Evolutionary conservation across 2,797 vertebrate species (phyloP).

Genomic region (Euphonia xanthogaster): DNA sequence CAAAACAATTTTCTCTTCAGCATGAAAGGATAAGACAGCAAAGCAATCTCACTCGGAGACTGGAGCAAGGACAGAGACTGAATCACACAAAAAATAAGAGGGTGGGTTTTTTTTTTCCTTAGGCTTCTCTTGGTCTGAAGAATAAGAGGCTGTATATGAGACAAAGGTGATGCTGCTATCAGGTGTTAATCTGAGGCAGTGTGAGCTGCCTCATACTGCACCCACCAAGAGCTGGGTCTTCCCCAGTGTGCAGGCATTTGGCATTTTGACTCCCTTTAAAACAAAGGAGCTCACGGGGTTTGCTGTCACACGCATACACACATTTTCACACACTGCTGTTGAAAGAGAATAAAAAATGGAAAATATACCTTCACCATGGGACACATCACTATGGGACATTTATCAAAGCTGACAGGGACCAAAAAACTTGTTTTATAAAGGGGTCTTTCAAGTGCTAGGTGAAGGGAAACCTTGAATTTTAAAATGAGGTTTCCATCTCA

Average conservation of each 20-base stretch:
- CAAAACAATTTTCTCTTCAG: neutral
- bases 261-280: neutral
- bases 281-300: neutral
- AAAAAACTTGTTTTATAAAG: neutral
- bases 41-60: neutral
- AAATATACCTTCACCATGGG: neutral
- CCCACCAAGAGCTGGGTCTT: neutral
- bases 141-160: neutral
- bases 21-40: neutral
- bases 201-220: accelerated
- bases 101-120: accelerated
- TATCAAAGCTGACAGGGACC: neutral
- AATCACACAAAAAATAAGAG: neutral
- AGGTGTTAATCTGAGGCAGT: neutral
- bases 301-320: neutral
- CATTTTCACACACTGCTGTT: neutral
- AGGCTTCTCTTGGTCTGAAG: neutral
- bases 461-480: neutral
- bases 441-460: neutral
- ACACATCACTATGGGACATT: neutral
- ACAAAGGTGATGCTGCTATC: neutral
- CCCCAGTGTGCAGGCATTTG: neutral
- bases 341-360: neutral
- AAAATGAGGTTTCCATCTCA: neutral
- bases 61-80: neutral